Percentiles rank a stretch among this genome's conserved stretches.
Conservation (phyloP, 2,113 vertebrate genomes). For the Labeo catla region DNA sequence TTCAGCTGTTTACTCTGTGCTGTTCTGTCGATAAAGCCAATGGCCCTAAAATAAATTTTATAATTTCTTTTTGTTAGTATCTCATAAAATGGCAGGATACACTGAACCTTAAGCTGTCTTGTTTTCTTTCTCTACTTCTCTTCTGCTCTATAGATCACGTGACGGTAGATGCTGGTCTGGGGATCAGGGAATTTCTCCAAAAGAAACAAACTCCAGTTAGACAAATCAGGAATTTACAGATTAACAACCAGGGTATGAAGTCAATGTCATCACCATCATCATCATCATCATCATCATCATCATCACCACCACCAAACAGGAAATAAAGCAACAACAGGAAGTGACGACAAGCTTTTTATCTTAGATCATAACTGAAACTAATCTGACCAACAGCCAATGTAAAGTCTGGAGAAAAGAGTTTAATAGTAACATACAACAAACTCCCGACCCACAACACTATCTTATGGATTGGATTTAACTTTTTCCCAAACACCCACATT, state of each 20-base stretch:
- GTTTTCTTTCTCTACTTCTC: not conserved
- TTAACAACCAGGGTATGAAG: slow-evolving; percentile 68
- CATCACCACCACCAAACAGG: not conserved
- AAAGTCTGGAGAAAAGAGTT: too few species aligned
- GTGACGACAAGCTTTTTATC: too few species aligned
- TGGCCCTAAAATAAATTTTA: not conserved
- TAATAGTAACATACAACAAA: too few species aligned
- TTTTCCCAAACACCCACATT: too few species aligned
- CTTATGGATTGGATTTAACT: too few species aligned
- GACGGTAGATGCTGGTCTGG: slow-evolving; percentile 40
- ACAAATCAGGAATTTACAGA: slow-evolving; percentile 66
- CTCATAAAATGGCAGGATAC: not conserved
- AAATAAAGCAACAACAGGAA: too few species aligned
- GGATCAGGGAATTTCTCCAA: slow-evolving; percentile 59
- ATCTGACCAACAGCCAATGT: too few species aligned
- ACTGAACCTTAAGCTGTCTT: not conserved
- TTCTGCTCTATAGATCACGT: slow-evolving; percentile 26
- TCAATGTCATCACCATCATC: not conserved
- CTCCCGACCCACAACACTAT: too few species aligned
- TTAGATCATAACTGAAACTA: too few species aligned
- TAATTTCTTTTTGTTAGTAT: not conserved
- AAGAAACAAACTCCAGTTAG: slow-evolving; percentile 62
- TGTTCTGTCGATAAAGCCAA: not conserved
- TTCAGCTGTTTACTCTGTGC: too few species aligned
- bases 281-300: not conserved